Percentiles rank a stretch among this genome's conserved stretches.
These are phyloP conservation scores for Amblyopsis hoosieri DNA, from an alignment of 2,797 vertebrate genomes.

Conservation along the genomic window DNA sequence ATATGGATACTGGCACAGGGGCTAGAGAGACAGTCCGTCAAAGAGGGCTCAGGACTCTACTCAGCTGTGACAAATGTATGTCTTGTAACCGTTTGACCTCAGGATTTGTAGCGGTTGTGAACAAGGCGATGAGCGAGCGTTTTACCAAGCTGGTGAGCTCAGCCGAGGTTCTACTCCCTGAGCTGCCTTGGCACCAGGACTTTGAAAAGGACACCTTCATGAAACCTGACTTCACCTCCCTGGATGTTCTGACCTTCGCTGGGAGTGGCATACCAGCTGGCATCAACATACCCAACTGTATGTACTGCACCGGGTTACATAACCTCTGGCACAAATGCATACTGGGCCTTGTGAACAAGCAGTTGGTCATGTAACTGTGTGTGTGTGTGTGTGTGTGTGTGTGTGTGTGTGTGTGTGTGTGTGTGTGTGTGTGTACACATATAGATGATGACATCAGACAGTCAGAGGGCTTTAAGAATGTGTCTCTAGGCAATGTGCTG, in stretches of 20 bases:
- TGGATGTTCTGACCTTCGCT: conserved; percentile 91
- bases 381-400: conserved; percentile 4
- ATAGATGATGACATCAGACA: conserved; percentile 91
- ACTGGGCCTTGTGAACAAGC: not conserved
- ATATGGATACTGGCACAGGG: not conserved
- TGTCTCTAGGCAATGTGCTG: conserved; percentile 90
- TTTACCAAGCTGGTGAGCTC: conserved; percentile 85
- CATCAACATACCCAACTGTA: conserved; percentile 96
- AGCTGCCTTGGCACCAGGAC: conserved; percentile 87
- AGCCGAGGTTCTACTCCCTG: conserved; percentile 84
- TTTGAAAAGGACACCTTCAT: conserved; percentile 93
- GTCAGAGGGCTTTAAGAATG: conserved; percentile 91
- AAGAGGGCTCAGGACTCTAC: not conserved
- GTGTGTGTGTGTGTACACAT: conserved; percentile 5
- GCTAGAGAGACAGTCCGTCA: not conserved
- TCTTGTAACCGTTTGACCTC: not conserved
- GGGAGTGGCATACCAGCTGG: conserved; percentile 92
- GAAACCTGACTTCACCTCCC: conserved; percentile 90
- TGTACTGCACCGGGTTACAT: conserved; percentile 20
- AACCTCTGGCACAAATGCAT: not conserved
- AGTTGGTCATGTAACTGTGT: not conserved
- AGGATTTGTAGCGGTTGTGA: conserved; percentile 93
- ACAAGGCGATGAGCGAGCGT: conserved; percentile 92
- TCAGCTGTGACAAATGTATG: not conserved
- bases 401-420: conserved; percentile 6